A percentile compares a stretch with the other conserved stretches of the same genome.
Evolutionary conservation across 2,797 vertebrate species (phyloP).

Genomic region (Knipowitschia caucasica): DNA sequence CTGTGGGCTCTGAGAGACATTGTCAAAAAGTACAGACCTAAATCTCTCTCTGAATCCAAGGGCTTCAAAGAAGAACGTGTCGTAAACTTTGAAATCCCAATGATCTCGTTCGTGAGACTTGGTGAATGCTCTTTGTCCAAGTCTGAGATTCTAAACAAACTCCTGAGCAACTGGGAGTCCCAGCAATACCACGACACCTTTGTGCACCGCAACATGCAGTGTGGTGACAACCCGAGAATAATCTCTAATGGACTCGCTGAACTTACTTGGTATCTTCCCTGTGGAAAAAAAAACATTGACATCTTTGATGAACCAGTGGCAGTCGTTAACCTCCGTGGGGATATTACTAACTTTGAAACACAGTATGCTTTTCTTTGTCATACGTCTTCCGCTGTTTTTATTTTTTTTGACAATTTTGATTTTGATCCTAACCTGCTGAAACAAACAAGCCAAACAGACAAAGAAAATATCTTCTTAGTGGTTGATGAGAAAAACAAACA

Average conservation of each 20-base stretch:
- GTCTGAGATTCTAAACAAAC: slow-evolving; percentile 76
- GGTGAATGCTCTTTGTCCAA: slow-evolving; percentile 73
- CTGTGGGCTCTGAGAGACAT: slow-evolving; percentile 84
- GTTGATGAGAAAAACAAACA: slow-evolving; percentile 29
- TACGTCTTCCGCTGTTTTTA: slow-evolving; percentile 77
- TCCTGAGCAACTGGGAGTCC: slow-evolving; percentile 73
- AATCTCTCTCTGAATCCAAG: slow-evolving; percentile 52
- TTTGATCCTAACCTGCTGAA: slow-evolving; percentile 38
- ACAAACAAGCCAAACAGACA: slow-evolving; percentile 25
- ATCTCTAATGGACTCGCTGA: no score
- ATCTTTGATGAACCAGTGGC: no score
- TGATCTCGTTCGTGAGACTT: slow-evolving; percentile 71
- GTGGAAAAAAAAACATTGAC: no score
- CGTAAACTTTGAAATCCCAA: slow-evolving; percentile 54
- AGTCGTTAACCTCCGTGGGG: slow-evolving; percentile 76
- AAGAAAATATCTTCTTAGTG: slow-evolving; percentile 58
- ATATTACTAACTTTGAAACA: slow-evolving; percentile 66
- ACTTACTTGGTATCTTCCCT: no score
- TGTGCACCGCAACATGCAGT: slow-evolving; percentile 64
- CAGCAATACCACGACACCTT: no score
- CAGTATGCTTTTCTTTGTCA: slow-evolving; percentile 77
- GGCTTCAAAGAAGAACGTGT: slow-evolving; percentile 73
- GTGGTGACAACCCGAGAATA: slow-evolving; percentile 64
- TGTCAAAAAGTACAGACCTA: slow-evolving; percentile 72
- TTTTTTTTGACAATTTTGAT: slow-evolving; percentile 71